phyloP scores from a whole-genome alignment of 2,888 invertebrate genomes.

The Zygogramma bicolorata region DNA sequence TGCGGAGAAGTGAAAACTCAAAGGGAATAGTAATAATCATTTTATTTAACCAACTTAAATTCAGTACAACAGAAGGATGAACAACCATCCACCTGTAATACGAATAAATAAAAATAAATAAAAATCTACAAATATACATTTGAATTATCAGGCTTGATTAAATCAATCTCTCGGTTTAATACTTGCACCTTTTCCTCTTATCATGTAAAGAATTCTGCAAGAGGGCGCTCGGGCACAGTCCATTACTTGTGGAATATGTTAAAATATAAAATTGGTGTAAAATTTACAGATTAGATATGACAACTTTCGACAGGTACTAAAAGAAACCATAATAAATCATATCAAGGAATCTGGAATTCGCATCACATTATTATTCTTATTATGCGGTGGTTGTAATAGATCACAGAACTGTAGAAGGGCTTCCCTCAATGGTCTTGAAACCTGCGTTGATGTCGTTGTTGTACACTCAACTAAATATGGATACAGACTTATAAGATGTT shows the following conservation, averaged over 20 bases:
- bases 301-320: constrained; percentile 45
- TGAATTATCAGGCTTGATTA: constrained; percentile 7
- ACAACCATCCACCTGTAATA: background rate
- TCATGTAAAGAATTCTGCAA: background rate
- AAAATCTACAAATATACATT: constrained; percentile 9
- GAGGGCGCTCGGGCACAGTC: background rate
- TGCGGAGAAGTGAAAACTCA: no score
- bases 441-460: constrained; percentile 83
- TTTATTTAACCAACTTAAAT: constrained; percentile 5
- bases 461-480: constrained; percentile 90
- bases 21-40: background rate
- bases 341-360: constrained; percentile 41
- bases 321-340: constrained; percentile 32
- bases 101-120: constrained; percentile 9
- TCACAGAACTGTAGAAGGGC: constrained; percentile 90
- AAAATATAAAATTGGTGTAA: constrained; percentile 25
- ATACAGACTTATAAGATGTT: constrained; percentile 91
- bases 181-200: background rate
- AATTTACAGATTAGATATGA: constrained; percentile 34
- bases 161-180: background rate
- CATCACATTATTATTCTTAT: constrained; percentile 46
- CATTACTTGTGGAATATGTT: background rate
- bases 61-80: background rate
- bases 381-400: constrained; percentile 76
- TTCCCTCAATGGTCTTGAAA: constrained; percentile 83